Base-by-base conservation (phyloP, 2,888 invertebrate species). In the Andrena dorsata region DNA sequence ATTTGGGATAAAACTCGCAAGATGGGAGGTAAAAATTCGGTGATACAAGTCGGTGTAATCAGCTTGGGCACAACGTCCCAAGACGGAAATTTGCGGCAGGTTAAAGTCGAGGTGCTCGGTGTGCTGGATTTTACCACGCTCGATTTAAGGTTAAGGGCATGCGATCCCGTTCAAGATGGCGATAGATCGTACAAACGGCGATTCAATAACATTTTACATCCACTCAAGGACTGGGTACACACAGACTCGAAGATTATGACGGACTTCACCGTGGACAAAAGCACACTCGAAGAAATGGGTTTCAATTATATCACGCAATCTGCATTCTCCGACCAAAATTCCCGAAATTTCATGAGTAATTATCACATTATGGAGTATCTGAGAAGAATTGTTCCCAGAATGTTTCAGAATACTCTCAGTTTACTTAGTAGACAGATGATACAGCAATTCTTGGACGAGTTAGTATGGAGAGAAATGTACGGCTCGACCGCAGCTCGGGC, bases 321-420 rank as follows among this genome's bases (percentile, higher is more conserved):
- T 0, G 94, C 95, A 0, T 93, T 94, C 16, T 93, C 92, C 23
- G 94, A 96, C 90, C 90, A 95, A 69, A 94, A 94, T 73, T 93
- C 95, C 0, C 92, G 94, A 0, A 94, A 94, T 28, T 95, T 95
- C 86, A 95, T 96, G 84, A 96, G 96, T 69, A 97, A 97, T 89
- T 95, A 96, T 0, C 96, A 96, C 73, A 97, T 98, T 7, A 98
- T 98, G 98, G 97, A 98, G 90, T 98, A 98, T 92, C 94, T 98
- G 84, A 95, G 98, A 41, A 95, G 97, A 83, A 97, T 98, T 72
- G 97, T 98, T 2, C 98, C 98, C 0, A 95, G 98, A 90, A 98
- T 98, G 98, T 98, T 98, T 94, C 97, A 98, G 94, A 98, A 97
- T 88, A 98, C 98, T 0, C 94, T 98, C 7, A 97, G 97, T 10